Percentiles rank a stretch among this genome's conserved stretches.
Conservation (phyloP, 2,888 invertebrate genomes). For the Saturnia pavonia region DNA sequence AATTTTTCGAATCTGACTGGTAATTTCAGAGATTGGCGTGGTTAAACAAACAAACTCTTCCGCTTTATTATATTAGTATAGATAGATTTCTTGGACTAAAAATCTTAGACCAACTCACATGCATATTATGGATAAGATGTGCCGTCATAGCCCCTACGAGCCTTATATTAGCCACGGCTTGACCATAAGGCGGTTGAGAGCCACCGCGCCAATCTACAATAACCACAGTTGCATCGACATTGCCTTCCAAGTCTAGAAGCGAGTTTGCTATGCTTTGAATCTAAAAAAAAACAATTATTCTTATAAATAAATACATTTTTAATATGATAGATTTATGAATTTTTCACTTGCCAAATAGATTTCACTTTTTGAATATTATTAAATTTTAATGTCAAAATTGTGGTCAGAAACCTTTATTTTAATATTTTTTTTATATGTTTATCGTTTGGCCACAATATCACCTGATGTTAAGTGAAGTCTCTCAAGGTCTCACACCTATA, state of each 20-base stretch:
- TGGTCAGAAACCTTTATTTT: too few species aligned
- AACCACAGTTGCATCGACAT: conserved; percentile 88
- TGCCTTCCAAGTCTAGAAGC: conserved; percentile 83
- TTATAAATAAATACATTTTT: not conserved
- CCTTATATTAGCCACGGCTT: conserved; percentile 95
- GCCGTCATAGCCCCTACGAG: conserved; percentile 93
- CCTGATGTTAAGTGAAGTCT: too few species aligned
- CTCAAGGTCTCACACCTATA: too few species aligned
- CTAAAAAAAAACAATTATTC: conserved; percentile 52
- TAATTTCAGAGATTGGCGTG: too few species aligned
- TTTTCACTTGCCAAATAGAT: too few species aligned
- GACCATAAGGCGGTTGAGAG: conserved; percentile 93
- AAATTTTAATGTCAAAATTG: too few species aligned
- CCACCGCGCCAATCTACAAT: conserved; percentile 94
- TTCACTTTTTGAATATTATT: too few species aligned
- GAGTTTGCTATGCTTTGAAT: conserved; percentile 87
- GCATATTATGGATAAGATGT: conserved; percentile 83
- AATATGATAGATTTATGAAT: not conserved
- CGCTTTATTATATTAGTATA: too few species aligned
- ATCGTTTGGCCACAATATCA: too few species aligned
- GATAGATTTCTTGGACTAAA: not conserved
- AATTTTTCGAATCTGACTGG: too few species aligned
- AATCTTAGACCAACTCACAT: conserved; percentile 58
- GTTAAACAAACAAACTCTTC: too few species aligned
- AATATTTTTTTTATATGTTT: too few species aligned